These are phyloP conservation scores for Torymus auratus DNA, from an alignment of 2,888 invertebrate species.

Conservation along the genomic window DNA sequence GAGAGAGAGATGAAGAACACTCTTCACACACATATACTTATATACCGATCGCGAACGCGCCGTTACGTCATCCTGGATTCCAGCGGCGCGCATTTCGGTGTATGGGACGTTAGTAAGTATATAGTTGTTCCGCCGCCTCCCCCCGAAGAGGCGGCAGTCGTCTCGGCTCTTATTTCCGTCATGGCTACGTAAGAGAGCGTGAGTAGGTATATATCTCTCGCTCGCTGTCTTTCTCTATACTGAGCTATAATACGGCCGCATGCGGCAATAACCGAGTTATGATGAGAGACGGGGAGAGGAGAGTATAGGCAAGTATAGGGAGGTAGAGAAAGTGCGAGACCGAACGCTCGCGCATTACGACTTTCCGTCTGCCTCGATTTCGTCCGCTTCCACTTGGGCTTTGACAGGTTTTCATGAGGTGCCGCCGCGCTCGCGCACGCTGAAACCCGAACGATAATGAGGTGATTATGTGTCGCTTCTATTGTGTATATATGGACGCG, in stretches of 20 bases:
- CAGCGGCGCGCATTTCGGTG: neutral
- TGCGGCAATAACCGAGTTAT: constrained; percentile 45
- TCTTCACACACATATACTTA: neutral
- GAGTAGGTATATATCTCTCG: constrained; percentile 12
- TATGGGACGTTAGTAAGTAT: too few relatives aligned
- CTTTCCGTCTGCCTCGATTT: constrained; percentile 10
- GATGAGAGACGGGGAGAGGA: constrained; percentile 4
- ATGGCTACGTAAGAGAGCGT: constrained; percentile 45
- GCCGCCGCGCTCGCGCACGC: neutral
- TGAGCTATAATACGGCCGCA: constrained; percentile 16
- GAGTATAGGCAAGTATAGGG: too few relatives aligned
- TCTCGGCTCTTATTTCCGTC: constrained; percentile 6
- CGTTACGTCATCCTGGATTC: constrained; percentile 60
- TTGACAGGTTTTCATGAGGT: neutral
- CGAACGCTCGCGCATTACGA: neutral
- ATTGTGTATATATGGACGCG: too few relatives aligned
- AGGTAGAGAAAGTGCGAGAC: neutral
- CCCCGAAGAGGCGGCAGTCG: neutral
- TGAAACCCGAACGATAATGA: neutral
- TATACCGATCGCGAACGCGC: constrained; percentile 22
- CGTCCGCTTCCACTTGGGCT: neutral
- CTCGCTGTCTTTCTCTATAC: neutral
- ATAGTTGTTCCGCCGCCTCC: too few relatives aligned
- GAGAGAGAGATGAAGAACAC: neutral
- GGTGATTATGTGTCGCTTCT: too few relatives aligned